Evolutionary conservation across 2,888 invertebrate species (phyloP).

Genomic region (Dicycla oo): DNA sequence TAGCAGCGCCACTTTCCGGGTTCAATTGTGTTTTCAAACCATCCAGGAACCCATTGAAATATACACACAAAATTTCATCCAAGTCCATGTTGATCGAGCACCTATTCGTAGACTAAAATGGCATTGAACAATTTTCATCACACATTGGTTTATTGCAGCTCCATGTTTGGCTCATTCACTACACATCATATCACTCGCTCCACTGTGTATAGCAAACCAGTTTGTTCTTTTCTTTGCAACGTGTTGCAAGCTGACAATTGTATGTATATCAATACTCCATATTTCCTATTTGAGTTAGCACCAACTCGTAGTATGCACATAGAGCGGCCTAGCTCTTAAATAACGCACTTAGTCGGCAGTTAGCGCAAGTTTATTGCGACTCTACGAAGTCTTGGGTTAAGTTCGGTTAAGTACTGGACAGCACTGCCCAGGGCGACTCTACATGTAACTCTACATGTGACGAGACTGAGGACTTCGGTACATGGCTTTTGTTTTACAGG

Average conservation of each 20-base stretch:
- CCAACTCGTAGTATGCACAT: constrained; percentile 11
- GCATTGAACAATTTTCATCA: background rate
- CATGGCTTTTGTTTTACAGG: constrained; percentile 56
- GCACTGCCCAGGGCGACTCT: constrained; percentile 53
- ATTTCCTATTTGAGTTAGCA: constrained; percentile 1
- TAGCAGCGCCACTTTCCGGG: too few species aligned
- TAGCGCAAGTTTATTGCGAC: constrained; percentile 76
- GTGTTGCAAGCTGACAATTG: background rate
- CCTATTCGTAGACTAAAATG: background rate
- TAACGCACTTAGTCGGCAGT: constrained; percentile 74
- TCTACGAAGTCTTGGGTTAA: constrained; percentile 64
- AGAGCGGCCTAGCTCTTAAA: constrained; percentile 68
- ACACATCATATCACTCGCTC: background rate
- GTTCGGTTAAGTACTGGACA: constrained; percentile 64
- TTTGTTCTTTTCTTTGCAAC: background rate
- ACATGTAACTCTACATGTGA: constrained; percentile 22
- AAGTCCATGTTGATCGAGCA: too few species aligned
- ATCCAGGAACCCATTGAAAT: too few species aligned
- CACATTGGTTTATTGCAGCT: background rate
- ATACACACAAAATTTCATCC: too few species aligned
- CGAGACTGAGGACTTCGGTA: constrained; percentile 26
- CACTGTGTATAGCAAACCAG: background rate
- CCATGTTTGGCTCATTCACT: background rate
- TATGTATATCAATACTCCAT: background rate
- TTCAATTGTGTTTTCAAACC: too few species aligned